Conservation (phyloP, 2,888 invertebrate genomes). For the Lasioglossum morio region DNA sequence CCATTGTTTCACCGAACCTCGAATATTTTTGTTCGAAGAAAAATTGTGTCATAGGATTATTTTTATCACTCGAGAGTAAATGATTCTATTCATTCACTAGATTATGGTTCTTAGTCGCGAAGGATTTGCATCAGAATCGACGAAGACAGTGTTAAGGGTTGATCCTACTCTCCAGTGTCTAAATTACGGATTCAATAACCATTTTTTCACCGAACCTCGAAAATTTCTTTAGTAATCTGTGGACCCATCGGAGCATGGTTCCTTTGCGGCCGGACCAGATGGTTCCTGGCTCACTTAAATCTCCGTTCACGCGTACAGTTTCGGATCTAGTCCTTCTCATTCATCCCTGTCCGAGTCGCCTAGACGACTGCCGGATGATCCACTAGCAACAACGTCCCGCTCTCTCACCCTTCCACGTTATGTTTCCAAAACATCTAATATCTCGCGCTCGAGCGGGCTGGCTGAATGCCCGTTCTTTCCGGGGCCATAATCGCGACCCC, state of each 20-base stretch:
- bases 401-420: conserved; percentile 68
- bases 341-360: conserved; percentile 34
- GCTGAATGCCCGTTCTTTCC: conserved; percentile 64
- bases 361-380: conserved; percentile 35
- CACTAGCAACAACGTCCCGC: conserved; percentile 57
- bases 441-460: conserved; percentile 77
- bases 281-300: conserved; percentile 46
- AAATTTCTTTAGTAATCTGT: conserved; percentile 16
- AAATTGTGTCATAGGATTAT: too few species aligned
- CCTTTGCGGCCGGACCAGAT: conserved; percentile 63
- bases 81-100: too few species aligned
- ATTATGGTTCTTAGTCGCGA: too few species aligned
- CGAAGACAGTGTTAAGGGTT: not conserved
- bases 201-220: conserved; percentile 38
- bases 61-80: too few species aligned
- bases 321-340: conserved; percentile 25
- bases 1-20: conserved; percentile 41
- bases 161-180: conserved; percentile 15
- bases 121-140: not conserved
- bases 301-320: conserved; percentile 62
- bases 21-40: too few species aligned
- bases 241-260: conserved; percentile 55
- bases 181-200: conserved; percentile 37
- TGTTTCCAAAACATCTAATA: conserved; percentile 78
- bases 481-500: conserved; percentile 62